Conservation (phyloP, 2,888 invertebrate species). For the Polia nebulosa region DNA sequence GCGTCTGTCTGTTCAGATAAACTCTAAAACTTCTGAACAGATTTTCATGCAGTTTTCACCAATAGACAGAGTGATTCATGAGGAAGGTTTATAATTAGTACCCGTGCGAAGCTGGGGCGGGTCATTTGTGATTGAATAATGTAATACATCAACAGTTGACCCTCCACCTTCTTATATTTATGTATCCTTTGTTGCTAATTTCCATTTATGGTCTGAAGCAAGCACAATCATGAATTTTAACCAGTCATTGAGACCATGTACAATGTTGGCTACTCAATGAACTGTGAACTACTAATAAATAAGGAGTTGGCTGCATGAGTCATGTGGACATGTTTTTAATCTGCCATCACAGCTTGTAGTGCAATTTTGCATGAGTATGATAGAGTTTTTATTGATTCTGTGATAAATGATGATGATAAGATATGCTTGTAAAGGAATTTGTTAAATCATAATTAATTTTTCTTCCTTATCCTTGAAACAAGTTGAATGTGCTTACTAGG, state of each 20-base stretch:
- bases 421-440: background rate
- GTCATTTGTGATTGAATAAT: no score
- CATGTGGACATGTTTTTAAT: constrained; percentile 34
- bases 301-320: constrained; percentile 26
- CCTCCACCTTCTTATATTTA: background rate
- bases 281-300: constrained; percentile 22
- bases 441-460: constrained; percentile 5
- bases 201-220: background rate
- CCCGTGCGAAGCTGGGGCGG: no score
- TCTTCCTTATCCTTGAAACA: background rate
- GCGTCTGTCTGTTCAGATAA: no score
- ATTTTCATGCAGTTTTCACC: no score
- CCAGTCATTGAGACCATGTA: constrained; percentile 27
- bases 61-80: no score
- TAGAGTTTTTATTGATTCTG: background rate
- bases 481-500: background rate
- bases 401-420: constrained; percentile 8
- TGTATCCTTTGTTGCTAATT: background rate
- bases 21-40: no score
- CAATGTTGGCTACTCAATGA: constrained; percentile 30
- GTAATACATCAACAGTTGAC: background rate
- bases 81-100: no score
- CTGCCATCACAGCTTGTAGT: background rate
- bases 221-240: constrained; percentile 8
- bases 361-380: constrained; percentile 17